Evolutionary conservation across 1,140 invertebrate genomes (phyloP).

Genomic region (Eupristina koningsbergeri): DNA sequence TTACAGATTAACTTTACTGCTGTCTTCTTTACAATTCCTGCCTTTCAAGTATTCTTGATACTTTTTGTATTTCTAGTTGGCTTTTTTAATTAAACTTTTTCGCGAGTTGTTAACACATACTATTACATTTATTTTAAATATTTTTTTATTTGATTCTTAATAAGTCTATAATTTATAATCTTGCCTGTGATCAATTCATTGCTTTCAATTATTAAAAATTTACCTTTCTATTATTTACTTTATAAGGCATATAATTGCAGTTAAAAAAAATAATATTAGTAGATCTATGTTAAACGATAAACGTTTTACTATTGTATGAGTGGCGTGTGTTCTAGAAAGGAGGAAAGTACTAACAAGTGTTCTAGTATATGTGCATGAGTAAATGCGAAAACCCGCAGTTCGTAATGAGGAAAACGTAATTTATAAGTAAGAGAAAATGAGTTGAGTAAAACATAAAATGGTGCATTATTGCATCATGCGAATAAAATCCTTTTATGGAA

Average conservation of each 20-base stretch:
- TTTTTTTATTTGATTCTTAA: too few species aligned
- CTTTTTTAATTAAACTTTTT: too few species aligned
- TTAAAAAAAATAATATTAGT: neutral
- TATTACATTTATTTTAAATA: too few species aligned
- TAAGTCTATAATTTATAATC: too few species aligned
- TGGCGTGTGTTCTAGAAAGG: slow-evolving; percentile 9
- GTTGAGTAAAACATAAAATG: neutral
- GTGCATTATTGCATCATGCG: neutral
- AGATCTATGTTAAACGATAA: slow-evolving; percentile 24
- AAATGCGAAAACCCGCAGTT: neutral
- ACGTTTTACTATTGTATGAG: neutral
- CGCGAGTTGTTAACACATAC: too few species aligned
- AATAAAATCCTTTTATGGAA: neutral
- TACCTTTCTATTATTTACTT: neutral
- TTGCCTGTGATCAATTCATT: too few species aligned
- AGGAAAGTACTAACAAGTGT: neutral
- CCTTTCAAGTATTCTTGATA: too few species aligned
- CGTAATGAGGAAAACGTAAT: neutral
- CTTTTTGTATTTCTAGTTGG: too few species aligned
- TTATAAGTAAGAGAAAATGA: neutral
- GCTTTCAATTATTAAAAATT: neutral
- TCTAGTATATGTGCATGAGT: neutral
- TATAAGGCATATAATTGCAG: neutral
- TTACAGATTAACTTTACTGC: too few species aligned
- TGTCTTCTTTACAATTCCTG: too few species aligned